These are phyloP conservation scores for Nomada fabriciana DNA, from an alignment of 2,888 invertebrate species.

Conservation along the genomic window DNA sequence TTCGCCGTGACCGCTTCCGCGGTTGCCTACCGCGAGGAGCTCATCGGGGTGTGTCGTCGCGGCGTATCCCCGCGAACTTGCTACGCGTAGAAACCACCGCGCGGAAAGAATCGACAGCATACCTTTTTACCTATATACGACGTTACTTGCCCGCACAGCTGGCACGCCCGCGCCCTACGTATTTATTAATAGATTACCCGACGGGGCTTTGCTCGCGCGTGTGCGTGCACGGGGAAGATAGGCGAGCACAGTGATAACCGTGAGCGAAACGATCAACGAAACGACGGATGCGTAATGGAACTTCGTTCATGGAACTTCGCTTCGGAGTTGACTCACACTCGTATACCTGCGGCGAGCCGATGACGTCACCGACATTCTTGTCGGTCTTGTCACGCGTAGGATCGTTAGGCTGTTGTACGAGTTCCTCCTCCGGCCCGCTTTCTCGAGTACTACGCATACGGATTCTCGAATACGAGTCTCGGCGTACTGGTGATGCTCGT, in stretches of 20 bases:
- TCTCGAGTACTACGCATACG: slow-evolving; percentile 49
- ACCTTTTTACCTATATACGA: not conserved
- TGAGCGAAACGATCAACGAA: slow-evolving; percentile 1
- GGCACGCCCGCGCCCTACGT: slow-evolving; percentile 26
- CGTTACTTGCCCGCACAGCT: slow-evolving; percentile 32
- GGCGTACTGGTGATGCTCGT: not conserved
- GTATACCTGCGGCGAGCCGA: slow-evolving; percentile 51
- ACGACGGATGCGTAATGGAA: slow-evolving; percentile 6
- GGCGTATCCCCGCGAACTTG: not conserved
- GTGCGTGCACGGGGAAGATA: slow-evolving; percentile 1
- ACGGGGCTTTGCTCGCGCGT: not conserved
- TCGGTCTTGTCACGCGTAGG: slow-evolving; percentile 64
- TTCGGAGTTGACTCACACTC: slow-evolving; percentile 44
- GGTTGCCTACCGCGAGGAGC: not conserved
- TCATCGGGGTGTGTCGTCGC: slow-evolving; percentile 23
- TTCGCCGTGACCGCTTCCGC: slow-evolving; percentile 1
- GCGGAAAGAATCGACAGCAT: too few relatives aligned
- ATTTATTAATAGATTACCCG: slow-evolving; percentile 57
- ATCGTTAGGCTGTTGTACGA: slow-evolving; percentile 71
- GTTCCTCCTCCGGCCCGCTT: slow-evolving; percentile 53
- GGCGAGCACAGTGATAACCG: slow-evolving; percentile 15
- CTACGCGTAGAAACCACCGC: slow-evolving; percentile 3
- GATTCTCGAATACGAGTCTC: slow-evolving; percentile 47
- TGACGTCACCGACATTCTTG: slow-evolving; percentile 72
- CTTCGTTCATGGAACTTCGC: slow-evolving; percentile 39